Evolutionary conservation across 2,888 invertebrate species (phyloP).

Genomic region (Troglohyphantes excavatus): DNA sequence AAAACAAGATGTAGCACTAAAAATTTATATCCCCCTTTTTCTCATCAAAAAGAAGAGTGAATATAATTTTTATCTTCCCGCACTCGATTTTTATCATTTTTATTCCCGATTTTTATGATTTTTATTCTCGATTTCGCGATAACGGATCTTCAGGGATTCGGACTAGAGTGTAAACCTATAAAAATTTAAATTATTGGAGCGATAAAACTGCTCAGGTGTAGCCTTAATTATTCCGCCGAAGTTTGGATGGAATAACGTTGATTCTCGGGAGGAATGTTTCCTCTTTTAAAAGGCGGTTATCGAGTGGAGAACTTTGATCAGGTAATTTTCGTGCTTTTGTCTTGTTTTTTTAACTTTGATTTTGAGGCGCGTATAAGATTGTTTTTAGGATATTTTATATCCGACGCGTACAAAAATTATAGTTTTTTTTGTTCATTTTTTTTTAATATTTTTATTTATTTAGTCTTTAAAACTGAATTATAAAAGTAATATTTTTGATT

Average conservation of each 20-base stretch:
- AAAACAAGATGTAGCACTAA: not conserved
- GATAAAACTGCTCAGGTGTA: conserved; percentile 1
- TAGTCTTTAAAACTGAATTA: no score
- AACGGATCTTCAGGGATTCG: not conserved
- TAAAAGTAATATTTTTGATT: no score
- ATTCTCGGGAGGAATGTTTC: not conserved
- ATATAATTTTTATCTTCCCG: not conserved
- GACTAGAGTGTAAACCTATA: not conserved
- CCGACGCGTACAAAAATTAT: no score
- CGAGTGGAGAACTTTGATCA: not conserved
- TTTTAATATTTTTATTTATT: no score
- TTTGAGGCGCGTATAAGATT: no score
- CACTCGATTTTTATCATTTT: no score
- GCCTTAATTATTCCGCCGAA: not conserved
- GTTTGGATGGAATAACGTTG: not conserved
- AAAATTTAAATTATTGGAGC: conserved; percentile 9
- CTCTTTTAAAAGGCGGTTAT: not conserved
- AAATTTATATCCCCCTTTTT: not conserved
- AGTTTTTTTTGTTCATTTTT: no score
- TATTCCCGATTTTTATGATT: no score
- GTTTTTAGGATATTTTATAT: no score
- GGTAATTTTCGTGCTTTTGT: not conserved
- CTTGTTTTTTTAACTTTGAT: not conserved
- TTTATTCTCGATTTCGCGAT: not conserved
- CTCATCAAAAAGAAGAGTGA: not conserved